Evolutionary conservation across 2,113 vertebrate genomes (phyloP).

Genomic region (Siniperca knerii): DNA sequence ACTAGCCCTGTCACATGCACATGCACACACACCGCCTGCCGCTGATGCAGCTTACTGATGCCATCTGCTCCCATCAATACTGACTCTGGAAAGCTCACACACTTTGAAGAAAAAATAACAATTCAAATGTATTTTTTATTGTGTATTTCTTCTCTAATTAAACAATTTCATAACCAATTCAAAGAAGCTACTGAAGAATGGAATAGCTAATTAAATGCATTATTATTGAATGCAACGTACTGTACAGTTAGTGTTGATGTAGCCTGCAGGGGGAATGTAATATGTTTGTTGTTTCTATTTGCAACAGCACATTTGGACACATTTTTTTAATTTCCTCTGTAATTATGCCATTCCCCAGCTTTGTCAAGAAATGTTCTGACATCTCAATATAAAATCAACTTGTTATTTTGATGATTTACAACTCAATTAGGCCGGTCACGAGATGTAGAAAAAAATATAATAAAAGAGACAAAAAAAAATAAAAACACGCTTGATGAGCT

Average conservation of each 20-base stretch:
- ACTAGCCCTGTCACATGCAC: slow-evolving; percentile 85
- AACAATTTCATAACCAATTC: slow-evolving; percentile 61
- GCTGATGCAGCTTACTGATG: slow-evolving; percentile 70
- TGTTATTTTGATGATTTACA: slow-evolving; percentile 74
- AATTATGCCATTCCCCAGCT: slow-evolving; percentile 60
- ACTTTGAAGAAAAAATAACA: slow-evolving; percentile 23
- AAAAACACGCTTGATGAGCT: slow-evolving; percentile 5
- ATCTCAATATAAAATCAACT: slow-evolving; percentile 69
- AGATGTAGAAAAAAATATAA: slow-evolving; percentile 42
- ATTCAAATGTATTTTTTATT: slow-evolving; percentile 32
- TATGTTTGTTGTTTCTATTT: slow-evolving; percentile 72
- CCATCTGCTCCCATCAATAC: slow-evolving; percentile 87
- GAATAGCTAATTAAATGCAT: slow-evolving; percentile 73
- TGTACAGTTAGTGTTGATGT: slow-evolving; percentile 54
- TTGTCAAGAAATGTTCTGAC: slow-evolving; percentile 56
- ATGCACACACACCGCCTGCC: slow-evolving; percentile 81
- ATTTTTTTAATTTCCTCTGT: slow-evolving; percentile 72
- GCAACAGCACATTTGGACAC: slow-evolving; percentile 58
- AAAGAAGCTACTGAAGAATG: slow-evolving; percentile 64
- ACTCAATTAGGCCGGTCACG: slow-evolving; percentile 65
- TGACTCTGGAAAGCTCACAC: slow-evolving; percentile 40
- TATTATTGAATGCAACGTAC: slow-evolving; percentile 67
- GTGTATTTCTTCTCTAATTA: slow-evolving; percentile 55
- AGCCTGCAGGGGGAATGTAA: slow-evolving; percentile 66
- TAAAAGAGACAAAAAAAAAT: slow-evolving; percentile 22